Percentiles rank a stretch among this genome's conserved stretches.
Evolutionary conservation across 2,888 invertebrate genomes (phyloP).

Genomic region (Volucella zonaria): DNA sequence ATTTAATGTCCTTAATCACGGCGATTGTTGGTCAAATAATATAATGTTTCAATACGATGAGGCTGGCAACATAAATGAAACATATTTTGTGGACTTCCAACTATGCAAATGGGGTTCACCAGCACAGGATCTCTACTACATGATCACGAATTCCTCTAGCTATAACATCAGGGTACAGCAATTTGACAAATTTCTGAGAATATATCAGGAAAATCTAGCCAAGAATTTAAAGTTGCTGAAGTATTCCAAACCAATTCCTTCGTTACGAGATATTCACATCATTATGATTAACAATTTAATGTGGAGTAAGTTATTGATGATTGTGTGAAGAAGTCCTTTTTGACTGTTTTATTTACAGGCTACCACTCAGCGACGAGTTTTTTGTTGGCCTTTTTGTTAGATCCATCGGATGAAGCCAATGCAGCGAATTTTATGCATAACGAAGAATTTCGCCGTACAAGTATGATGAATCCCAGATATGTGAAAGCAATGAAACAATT

Average conservation of each 20-base stretch:
- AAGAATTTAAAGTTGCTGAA: conserved; percentile 76
- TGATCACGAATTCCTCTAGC: conserved; percentile 79
- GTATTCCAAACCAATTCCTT: conserved; percentile 77
- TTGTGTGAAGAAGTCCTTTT: not conserved
- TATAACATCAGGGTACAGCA: conserved; percentile 77
- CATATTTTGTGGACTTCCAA: conserved; percentile 79
- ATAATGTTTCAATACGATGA: conserved; percentile 78
- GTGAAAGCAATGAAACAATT: conserved; percentile 77
- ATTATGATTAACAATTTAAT: conserved; percentile 77
- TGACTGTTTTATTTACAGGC: conserved; percentile 73
- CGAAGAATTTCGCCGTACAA: conserved; percentile 65
- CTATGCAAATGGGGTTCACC: conserved; percentile 76
- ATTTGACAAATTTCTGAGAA: conserved; percentile 79
- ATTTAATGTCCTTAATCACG: conserved; percentile 79
- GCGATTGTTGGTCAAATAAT: conserved; percentile 80
- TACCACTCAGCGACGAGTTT: conserved; percentile 77
- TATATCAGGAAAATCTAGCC: conserved; percentile 78
- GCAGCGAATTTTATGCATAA: conserved; percentile 76
- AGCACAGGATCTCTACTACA: conserved; percentile 78
- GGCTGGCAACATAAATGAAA: conserved; percentile 77
- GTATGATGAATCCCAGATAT: conserved; percentile 74
- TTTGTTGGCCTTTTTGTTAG: conserved; percentile 76
- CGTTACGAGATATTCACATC: conserved; percentile 78
- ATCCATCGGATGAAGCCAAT: conserved; percentile 77
- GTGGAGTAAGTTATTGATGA: conserved; percentile 75